Conservation (phyloP, 1,140 invertebrate species). For the Lutraria rhynchaena region DNA sequence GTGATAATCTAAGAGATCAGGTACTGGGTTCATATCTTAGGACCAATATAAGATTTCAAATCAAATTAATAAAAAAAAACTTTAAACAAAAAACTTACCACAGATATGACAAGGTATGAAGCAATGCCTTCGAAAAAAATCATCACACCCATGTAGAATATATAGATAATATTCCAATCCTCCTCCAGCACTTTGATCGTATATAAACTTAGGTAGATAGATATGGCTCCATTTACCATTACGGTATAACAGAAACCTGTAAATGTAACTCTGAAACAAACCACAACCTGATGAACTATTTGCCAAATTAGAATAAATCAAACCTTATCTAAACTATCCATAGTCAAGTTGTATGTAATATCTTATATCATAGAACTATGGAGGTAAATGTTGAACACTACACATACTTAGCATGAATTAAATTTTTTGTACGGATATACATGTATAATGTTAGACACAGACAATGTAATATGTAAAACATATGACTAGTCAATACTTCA, state of each 20-base stretch:
- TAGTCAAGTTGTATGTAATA: too few species aligned
- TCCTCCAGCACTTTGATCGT: slow-evolving; percentile 59
- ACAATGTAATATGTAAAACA: too few species aligned
- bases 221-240: slow-evolving; percentile 60
- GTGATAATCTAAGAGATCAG: too few species aligned
- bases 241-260: slow-evolving; percentile 66
- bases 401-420: too few species aligned
- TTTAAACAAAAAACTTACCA: slow-evolving; percentile 67
- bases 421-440: too few species aligned
- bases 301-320: too few species aligned
- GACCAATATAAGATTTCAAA: neutral
- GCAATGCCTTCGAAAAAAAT: slow-evolving; percentile 68
- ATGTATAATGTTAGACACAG: too few species aligned
- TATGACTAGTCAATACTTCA: too few species aligned
- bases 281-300: neutral
- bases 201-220: slow-evolving; percentile 60
- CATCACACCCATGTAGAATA: slow-evolving; percentile 63
- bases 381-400: too few species aligned
- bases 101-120: slow-evolving; percentile 53
- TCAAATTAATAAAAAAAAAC: neutral
- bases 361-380: too few species aligned
- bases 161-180: slow-evolving; percentile 68
- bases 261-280: slow-evolving; percentile 75
- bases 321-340: too few species aligned
- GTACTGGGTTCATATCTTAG: neutral